Percentiles rank a stretch among this genome's conserved stretches.
Conservation (phyloP, 2,113 vertebrate genomes). For the Ochotona princeps region DNA sequence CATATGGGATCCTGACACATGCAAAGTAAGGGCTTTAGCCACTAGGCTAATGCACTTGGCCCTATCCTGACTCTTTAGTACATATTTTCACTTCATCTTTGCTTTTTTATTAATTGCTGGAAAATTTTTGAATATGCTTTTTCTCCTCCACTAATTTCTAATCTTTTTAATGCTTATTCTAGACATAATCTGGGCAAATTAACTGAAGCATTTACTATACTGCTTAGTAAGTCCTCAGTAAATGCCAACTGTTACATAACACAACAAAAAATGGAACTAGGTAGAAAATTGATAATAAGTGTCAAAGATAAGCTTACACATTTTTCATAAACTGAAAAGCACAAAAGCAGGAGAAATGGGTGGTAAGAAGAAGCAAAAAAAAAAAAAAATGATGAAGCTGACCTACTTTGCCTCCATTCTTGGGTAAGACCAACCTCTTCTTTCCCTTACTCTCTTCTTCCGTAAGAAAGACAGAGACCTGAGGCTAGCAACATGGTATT, state of each 20-base stretch:
- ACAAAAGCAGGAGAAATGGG: neutral
- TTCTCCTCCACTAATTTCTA: neutral
- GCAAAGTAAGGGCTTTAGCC: no score
- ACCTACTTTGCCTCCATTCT: neutral
- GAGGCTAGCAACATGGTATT: neutral
- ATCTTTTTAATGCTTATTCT: conserved; percentile 38
- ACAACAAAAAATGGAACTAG: conserved; percentile 28
- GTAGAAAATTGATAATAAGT: conserved; percentile 4
- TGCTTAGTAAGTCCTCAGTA: conserved; percentile 31
- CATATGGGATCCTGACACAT: no score
- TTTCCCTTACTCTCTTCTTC: conserved; percentile 39
- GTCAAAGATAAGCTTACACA: neutral
- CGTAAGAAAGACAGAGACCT: neutral
- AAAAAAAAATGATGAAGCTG: neutral
- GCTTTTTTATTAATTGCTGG: neutral
- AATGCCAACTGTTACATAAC: conserved; percentile 1
- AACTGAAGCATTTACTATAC: conserved; percentile 32
- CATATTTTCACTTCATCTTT: conserved; percentile 20
- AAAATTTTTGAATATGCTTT: conserved; percentile 21
- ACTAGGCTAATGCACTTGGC: no score
- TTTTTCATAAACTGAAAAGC: neutral
- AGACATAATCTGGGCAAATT: conserved; percentile 38
- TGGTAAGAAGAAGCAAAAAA: neutral
- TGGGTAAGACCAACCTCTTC: neutral
- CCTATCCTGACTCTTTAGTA: neutral